Evolutionary conservation across 2,888 invertebrate species (phyloP), one percentile per base, ranked within the genome.

Genomic region (Andrena bucephala): DNA sequence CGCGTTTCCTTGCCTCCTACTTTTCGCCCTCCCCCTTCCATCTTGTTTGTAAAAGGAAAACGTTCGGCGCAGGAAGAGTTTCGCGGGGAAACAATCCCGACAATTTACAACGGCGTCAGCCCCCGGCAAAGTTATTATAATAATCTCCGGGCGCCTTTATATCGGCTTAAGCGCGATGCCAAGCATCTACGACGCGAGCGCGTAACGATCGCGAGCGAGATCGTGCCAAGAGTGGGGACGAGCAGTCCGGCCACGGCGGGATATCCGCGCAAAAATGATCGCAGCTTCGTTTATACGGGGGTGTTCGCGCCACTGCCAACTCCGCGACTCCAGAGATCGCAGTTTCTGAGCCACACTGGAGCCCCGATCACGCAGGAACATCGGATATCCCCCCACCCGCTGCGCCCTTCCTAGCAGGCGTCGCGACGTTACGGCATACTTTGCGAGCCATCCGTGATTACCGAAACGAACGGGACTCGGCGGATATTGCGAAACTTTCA

Each of bases 61-160:
- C n/a, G 29, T 13, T 27, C 33, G 4, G n/a, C 42, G 24, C 54
- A 36, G 13, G 59, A 57, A 77, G n/a, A 65, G 33, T 52, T 20
- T 31, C 74, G 48, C 42, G 50, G 24, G 82, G 71, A 76, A 81
- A 70, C 77, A 75, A 82, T 76, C 62, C 52, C 66, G 10, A 69
- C 48, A 71, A 77, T 82, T 77, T 82, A 77, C 82, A 66, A 52
- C 42, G 27, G 31, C 48, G 69, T 59, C 67, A 66, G 42, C 48
- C 42, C 42, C 27, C 29, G 63, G 83, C 75, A 77, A 85, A 87
- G 81, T 86, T 85, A 87, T 87, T 85, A 69, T 72, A 85, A 87
- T 85, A 85, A 88, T 88, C 85, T 77, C 76, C 77, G 83, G 67
- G 77, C 74, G 83, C 79, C 77, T 88, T 88, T 86, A 85, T 85